Evolutionary conservation across 2,888 invertebrate species (phyloP).

Genomic region (Scaptomyza polygonia): DNA sequence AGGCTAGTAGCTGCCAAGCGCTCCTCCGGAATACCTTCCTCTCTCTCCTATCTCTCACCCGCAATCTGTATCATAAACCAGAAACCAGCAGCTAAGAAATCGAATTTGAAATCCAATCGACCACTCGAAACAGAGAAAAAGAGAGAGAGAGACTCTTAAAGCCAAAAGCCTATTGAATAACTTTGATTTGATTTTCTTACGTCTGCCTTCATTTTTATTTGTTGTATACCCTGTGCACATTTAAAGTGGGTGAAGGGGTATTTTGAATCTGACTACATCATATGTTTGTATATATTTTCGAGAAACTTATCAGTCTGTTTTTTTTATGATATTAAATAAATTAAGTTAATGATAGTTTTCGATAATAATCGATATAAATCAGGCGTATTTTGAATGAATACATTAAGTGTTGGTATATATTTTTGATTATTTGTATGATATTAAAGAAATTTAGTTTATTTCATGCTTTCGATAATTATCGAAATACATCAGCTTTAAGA

Average conservation of each 20-base stretch:
- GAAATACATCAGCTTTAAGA: not conserved
- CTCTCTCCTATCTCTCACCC: not conserved
- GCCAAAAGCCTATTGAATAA: slow-evolving; percentile 70
- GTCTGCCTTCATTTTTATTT: slow-evolving; percentile 10
- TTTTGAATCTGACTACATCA: too few relatives aligned
- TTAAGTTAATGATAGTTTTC: too few relatives aligned
- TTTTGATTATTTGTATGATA: too few relatives aligned
- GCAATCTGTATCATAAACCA: not conserved
- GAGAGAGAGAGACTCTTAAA: slow-evolving; percentile 17
- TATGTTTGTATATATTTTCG: too few relatives aligned
- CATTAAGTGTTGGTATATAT: too few relatives aligned
- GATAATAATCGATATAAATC: too few relatives aligned
- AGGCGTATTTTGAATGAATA: too few relatives aligned
- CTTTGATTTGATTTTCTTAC: slow-evolving; percentile 64
- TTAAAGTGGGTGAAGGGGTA: not conserved
- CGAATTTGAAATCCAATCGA: slow-evolving; percentile 46
- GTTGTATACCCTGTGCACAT: not conserved
- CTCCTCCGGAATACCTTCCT: slow-evolving; percentile 1
- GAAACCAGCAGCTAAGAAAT: slow-evolving; percentile 29
- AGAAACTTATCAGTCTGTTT: too few relatives aligned
- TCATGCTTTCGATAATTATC: not conserved
- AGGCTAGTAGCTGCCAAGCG: slow-evolving; percentile 27
- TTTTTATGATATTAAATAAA: too few relatives aligned
- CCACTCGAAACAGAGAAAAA: slow-evolving; percentile 59
- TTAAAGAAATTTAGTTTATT: not conserved